A percentile compares a stretch with the other conserved stretches of the same genome.
phyloP scores from a whole-genome alignment of 2,113 vertebrate genomes.

The Archilochus colubris region DNA sequence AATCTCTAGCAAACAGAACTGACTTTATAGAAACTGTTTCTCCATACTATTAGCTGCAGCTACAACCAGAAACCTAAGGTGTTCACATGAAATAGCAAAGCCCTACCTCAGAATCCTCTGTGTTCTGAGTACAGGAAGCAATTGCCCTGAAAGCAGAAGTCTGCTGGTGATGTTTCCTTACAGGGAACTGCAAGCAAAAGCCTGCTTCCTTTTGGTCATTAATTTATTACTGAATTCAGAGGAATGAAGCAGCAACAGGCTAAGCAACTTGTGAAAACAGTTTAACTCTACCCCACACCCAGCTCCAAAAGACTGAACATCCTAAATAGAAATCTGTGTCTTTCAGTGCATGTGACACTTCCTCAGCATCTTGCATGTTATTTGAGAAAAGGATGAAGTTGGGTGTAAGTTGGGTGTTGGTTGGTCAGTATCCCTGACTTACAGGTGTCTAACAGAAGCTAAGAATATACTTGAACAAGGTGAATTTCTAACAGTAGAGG shows the following conservation, averaged over 20 bases:
- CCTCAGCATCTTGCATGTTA: background rate
- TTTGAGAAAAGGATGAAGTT: background rate
- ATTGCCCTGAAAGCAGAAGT: slow-evolving; percentile 25
- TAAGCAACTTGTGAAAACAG: slow-evolving; percentile 20
- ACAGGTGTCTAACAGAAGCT: background rate
- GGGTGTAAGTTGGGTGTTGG: slow-evolving; percentile 5
- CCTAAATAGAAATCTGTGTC: slow-evolving; percentile 17
- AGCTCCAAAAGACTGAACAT: background rate
- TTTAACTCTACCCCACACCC: slow-evolving; percentile 4
- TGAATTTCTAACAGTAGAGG: slow-evolving; percentile 18
- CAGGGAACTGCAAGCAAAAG: background rate
- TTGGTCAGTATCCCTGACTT: background rate
- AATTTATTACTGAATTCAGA: slow-evolving; percentile 28
- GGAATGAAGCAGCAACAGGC: slow-evolving; percentile 36
- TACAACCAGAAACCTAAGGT: slow-evolving; percentile 15
- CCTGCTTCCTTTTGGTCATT: slow-evolving; percentile 35
- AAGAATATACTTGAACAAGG: background rate
- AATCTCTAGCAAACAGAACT: slow-evolving; percentile 50
- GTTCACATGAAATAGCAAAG: background rate
- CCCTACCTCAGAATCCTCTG: slow-evolving; percentile 11
- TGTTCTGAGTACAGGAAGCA: background rate
- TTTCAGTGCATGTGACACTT: background rate
- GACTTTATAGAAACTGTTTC: slow-evolving; percentile 22
- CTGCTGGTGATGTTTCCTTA: slow-evolving; percentile 28
- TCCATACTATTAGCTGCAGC: slow-evolving; percentile 12